Conservation (phyloP, 2,888 invertebrate species). For the Lithosia quadra region DNA sequence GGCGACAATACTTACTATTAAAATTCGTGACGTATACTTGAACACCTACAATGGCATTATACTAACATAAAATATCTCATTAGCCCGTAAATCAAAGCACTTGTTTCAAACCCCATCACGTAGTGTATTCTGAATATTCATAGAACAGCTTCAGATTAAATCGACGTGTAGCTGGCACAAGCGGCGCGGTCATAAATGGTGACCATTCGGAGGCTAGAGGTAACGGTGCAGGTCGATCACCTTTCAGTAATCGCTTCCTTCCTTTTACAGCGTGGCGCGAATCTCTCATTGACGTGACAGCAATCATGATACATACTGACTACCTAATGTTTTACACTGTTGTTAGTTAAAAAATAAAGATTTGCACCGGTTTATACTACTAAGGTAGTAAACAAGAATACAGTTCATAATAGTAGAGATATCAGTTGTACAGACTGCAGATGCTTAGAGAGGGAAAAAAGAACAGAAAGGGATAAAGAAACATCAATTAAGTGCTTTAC, state of each 20-base stretch:
- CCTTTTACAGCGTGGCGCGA: conserved; percentile 77
- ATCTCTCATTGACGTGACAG: conserved; percentile 78
- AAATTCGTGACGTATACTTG: background rate
- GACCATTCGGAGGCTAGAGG: conserved; percentile 61
- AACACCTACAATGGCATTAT: conserved; percentile 6
- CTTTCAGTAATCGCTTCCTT: conserved; percentile 83
- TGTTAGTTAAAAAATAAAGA: conserved; percentile 18
- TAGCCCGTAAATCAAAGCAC: conserved; percentile 14
- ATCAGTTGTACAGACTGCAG: background rate
- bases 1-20: background rate
- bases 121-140: conserved; percentile 69
- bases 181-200: conserved; percentile 62
- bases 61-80: conserved; percentile 8
- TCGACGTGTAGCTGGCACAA: conserved; percentile 51
- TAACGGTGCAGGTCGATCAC: conserved; percentile 84
- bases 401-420: background rate
- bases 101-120: conserved; percentile 16
- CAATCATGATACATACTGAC: conserved; percentile 60
- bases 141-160: conserved; percentile 68
- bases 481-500: background rate
- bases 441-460: background rate
- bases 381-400: background rate
- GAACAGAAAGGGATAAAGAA: background rate
- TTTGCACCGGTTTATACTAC: background rate
- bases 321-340: conserved; percentile 34